Evolutionary conservation across 2,888 invertebrate genomes (phyloP).

Genomic region (Subacronicta megacephala): DNA sequence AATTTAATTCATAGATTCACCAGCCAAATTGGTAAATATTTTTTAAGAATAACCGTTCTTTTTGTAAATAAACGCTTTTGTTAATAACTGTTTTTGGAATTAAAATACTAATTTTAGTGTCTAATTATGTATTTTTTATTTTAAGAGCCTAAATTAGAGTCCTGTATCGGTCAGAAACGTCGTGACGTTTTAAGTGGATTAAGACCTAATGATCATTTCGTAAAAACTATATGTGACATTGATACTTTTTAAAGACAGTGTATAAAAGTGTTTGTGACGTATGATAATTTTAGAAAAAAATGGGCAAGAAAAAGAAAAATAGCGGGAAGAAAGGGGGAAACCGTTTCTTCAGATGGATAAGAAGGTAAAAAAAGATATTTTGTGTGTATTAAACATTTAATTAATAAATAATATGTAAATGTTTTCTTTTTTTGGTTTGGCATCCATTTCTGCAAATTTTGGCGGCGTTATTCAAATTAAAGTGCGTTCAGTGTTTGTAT

Average conservation of each 20-base stretch:
- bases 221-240: slow-evolving; percentile 56
- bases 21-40: slow-evolving; percentile 74
- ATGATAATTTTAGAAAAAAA: slow-evolving; percentile 69
- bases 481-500: not conserved
- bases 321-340: slow-evolving; percentile 78
- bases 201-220: slow-evolving; percentile 49
- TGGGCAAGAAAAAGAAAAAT: slow-evolving; percentile 87
- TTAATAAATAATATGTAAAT: slow-evolving; percentile 8
- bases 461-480: slow-evolving; percentile 8
- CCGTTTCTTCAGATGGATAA: slow-evolving; percentile 86
- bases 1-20: slow-evolving; percentile 58
- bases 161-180: slow-evolving; percentile 58
- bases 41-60: slow-evolving; percentile 35
- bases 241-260: slow-evolving; percentile 62
- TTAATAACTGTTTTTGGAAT: slow-evolving; percentile 58
- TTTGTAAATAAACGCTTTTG: slow-evolving; percentile 55
- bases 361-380: slow-evolving; percentile 73
- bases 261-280: slow-evolving; percentile 66
- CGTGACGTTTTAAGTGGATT: slow-evolving; percentile 23
- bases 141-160: slow-evolving; percentile 55
- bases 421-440: slow-evolving; percentile 17
- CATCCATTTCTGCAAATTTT: slow-evolving; percentile 21
- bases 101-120: slow-evolving; percentile 56
- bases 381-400: slow-evolving; percentile 43
- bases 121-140: slow-evolving; percentile 43